Evolutionary conservation across 2,797 vertebrate genomes (phyloP).

Genomic region (Podarcis lilfordi): DNA sequence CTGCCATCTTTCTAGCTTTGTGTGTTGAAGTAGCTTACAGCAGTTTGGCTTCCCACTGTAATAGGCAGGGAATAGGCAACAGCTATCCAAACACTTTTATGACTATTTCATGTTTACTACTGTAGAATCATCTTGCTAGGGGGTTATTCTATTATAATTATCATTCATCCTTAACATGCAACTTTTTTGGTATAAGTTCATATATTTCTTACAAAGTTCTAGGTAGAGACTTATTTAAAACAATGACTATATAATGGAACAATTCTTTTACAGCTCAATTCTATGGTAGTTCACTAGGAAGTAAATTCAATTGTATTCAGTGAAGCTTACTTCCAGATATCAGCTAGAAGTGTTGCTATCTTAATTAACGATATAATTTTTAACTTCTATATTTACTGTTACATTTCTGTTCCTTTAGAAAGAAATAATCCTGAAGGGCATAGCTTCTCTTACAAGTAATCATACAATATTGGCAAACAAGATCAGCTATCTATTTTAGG

Average conservation of each 20-base stretch:
- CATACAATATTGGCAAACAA: not conserved
- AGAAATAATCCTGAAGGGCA: not conserved
- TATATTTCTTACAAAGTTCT: not conserved
- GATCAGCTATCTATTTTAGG: not conserved
- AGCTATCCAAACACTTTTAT: not conserved
- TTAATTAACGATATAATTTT: not conserved
- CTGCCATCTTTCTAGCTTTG: not conserved
- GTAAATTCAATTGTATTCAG: not conserved
- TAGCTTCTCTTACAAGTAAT: not conserved
- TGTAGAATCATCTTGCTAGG: not conserved
- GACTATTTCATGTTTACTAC: not conserved
- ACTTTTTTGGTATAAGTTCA: not conserved
- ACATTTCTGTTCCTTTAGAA: not conserved
- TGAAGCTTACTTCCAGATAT: not conserved
- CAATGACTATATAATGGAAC: not conserved
- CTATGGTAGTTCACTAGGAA: not conserved
- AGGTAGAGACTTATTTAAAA: not conserved
- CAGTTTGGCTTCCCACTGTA: not conserved
- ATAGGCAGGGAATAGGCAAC: not conserved
- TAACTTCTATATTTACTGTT: not conserved
- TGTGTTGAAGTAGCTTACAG: not conserved
- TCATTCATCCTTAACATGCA: not conserved
- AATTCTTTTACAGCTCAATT: not conserved
- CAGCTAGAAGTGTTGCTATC: not conserved
- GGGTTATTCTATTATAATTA: not conserved